Evolutionary conservation across 2,113 vertebrate species (phyloP), one percentile per base, ranked within the genome.

Genomic region (Seriola dumerili): DNA sequence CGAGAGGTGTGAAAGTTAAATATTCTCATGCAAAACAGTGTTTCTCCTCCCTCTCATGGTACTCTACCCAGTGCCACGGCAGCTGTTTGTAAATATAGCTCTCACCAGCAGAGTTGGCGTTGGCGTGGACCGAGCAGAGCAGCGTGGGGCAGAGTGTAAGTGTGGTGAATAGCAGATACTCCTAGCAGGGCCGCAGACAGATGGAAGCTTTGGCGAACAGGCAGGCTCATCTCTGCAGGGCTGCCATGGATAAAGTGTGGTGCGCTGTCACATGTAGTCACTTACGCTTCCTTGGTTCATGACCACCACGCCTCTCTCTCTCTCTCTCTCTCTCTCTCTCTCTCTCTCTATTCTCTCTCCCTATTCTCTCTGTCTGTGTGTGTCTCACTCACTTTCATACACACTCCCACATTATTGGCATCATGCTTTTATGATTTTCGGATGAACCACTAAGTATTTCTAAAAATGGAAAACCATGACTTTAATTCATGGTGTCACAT

Each of bases 61-160:
- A 10, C 69, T 83, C 72, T 65, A 58, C 76, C 69, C 66, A 71
- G 70, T 80, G 78, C 85, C 88, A 88, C 85, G 85, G 80, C 94
- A 92, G 94, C 93, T 94, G 94, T 94, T 95, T 93, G 94, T 94
- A 96, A 96, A 96, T 95, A 95, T 96, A 96, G 94, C 92, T 94
- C 92, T 79, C 91, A 87, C 92, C 92, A 94, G 88, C 91, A 88
- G 94, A 87, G 91, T 69, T 90, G 89, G 92, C 78, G 40, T 82
- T 95, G 94, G 94, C 92, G 78, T 68, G 83, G 69, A 82, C 63
- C 72, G 38, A 59, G 80, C 84, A 74, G 84, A 90, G 50, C 92
- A 80, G 88, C 88, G 69, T 83, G 88, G 85, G 78, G 84, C 92
- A 71, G 50, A 81, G 88, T 80, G 76, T 81, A 85, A 91, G 83